Evolutionary conservation across 2,797 vertebrate genomes (phyloP).

Genomic region (Spinus pinus): DNA sequence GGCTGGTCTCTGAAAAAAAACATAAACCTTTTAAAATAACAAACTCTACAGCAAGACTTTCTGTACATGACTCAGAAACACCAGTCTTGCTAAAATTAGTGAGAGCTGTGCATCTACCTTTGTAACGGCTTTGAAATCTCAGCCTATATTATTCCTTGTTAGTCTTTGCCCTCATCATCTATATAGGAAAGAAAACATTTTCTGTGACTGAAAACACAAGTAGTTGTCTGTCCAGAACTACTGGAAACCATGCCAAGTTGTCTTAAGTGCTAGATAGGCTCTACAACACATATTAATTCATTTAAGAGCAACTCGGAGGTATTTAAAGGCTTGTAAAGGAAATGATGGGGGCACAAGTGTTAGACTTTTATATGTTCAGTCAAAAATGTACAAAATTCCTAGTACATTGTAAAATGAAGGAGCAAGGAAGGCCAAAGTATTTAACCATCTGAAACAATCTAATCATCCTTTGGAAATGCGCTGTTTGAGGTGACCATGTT

Average conservation of each 20-base stretch:
- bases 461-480: background rate
- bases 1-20: background rate
- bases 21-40: background rate
- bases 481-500: background rate
- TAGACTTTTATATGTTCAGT: background rate
- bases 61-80: background rate
- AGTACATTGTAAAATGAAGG: background rate
- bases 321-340: conserved; percentile 13
- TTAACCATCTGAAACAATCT: conserved; percentile 10
- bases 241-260: background rate
- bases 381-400: background rate
- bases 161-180: background rate
- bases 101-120: background rate
- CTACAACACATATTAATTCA: background rate
- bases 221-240: background rate
- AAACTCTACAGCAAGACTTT: background rate
- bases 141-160: background rate
- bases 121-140: background rate
- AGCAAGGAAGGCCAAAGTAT: background rate
- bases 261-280: background rate
- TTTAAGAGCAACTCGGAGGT: background rate
- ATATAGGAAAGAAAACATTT: background rate
- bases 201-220: background rate
- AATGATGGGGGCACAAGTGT: background rate
- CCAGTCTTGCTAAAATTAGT: background rate